Base-by-base conservation (phyloP, 2,113 vertebrate genomes). In the Lynx canadensis region DNA sequence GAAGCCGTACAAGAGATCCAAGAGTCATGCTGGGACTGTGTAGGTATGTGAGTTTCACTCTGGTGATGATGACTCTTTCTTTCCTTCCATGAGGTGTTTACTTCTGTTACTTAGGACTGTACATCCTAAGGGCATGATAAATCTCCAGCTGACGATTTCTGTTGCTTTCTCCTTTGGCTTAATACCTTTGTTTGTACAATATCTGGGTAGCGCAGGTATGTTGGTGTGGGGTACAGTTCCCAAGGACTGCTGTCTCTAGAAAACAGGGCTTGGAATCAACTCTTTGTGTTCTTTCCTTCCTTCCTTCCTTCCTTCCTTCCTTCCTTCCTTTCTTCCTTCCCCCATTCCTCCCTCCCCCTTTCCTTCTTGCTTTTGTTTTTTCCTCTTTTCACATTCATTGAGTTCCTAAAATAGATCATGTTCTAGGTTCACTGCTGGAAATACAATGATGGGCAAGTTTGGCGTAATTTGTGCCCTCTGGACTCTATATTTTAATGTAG, bases 151-250 rank as follows among this genome's bases (percentile, higher is more conserved):
- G 38, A 45, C 0, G 1, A 11, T 60, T 83, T 63, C 45, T 45
- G 25, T 9, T 79, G 18, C 36, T 66, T 33, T 76, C 27, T 33
- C 29, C 31, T 92, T 82, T 13, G 15, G 33, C 38, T 86, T 81
- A 36, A 16, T 63, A 13, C n/a, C 11, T 78, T 45, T 85, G 19
- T 74, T 4, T 31, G 36, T 27, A 1, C n/a, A 4, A 12, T 9
- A 41, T 45, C 36, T 33, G 21, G 31, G 8, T 25, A 23, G 25
- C 4, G 10, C n/a, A 45, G 29, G 52, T 33, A n/a, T 36, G 27
- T 2, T 0, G 1, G 48, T n/a, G 1, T 10, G 5, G 9, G 73
- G 8, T 8, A 33, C 33, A 55, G 9, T 15, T 50, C 57, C 33
- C 7, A 11, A 50, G 38, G 27, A 69, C 23, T 29, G 15, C 33